phyloP scores from a whole-genome alignment of 2,113 vertebrate genomes.

The Riparia riparia region DNA sequence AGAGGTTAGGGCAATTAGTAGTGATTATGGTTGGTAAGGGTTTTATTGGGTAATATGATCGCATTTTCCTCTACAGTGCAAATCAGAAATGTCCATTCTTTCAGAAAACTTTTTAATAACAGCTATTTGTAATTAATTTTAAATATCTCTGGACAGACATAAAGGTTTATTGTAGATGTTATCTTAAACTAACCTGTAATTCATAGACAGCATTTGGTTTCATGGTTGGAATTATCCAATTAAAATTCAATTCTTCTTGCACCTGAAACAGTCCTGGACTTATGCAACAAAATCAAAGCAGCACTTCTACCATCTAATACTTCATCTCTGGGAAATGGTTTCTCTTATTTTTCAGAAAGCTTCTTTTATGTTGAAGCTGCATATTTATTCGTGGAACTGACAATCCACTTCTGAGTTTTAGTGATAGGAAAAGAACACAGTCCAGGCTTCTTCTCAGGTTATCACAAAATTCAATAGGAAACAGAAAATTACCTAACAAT shows the following conservation, averaged over 20 bases:
- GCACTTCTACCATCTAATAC: not conserved
- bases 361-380: not conserved
- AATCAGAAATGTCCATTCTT: not conserved
- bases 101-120: not conserved
- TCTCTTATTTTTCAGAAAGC: not conserved
- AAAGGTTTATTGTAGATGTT: not conserved
- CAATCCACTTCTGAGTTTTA: not conserved
- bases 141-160: not conserved
- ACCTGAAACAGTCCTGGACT: not conserved
- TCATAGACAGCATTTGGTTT: not conserved
- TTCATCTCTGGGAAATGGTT: not conserved
- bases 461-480: not conserved
- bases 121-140: not conserved
- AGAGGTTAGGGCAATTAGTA: not conserved
- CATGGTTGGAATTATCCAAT: not conserved
- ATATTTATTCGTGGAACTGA: not conserved
- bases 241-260: not conserved
- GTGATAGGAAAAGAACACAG: not conserved
- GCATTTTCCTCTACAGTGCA: not conserved
- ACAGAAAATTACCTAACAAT: not conserved
- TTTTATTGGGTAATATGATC: not conserved
- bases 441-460: not conserved
- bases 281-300: not conserved
- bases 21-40: not conserved
- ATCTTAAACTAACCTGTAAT: not conserved